Percentiles rank a stretch among this genome's conserved stretches.
Evolutionary conservation across 2,113 vertebrate species (phyloP).

Genomic region (Chaetura pelagica): DNA sequence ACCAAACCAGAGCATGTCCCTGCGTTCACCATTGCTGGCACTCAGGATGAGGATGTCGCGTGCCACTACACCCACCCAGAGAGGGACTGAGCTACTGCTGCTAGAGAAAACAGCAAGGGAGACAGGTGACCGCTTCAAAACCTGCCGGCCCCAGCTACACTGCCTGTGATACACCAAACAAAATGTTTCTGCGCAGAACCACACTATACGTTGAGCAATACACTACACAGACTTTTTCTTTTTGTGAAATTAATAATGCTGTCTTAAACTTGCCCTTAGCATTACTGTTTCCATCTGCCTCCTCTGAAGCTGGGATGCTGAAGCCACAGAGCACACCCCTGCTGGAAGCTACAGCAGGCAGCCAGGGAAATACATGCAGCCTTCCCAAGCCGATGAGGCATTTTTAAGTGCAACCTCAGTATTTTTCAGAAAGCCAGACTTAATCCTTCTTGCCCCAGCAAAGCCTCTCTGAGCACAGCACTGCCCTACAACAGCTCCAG

Average conservation of each 20-base stretch:
- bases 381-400: background rate
- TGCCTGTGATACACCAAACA: background rate
- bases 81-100: background rate
- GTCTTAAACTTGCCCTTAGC: background rate
- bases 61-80: background rate
- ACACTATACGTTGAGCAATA: background rate
- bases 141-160: background rate
- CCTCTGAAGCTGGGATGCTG: background rate
- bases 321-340: background rate
- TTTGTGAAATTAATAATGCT: background rate
- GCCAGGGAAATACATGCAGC: background rate
- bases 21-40: background rate
- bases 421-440: background rate
- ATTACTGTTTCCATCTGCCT: background rate
- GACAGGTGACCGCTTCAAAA: background rate
- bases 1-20: accelerated
- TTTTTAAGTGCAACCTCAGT: background rate
- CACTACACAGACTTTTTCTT: background rate
- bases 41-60: background rate
- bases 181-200: background rate
- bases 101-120: background rate
- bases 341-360: background rate
- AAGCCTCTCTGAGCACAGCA: background rate
- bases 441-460: background rate
- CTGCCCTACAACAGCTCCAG: background rate